Conservation (phyloP, 2,888 invertebrate genomes). For the Campoletis raptor region DNA sequence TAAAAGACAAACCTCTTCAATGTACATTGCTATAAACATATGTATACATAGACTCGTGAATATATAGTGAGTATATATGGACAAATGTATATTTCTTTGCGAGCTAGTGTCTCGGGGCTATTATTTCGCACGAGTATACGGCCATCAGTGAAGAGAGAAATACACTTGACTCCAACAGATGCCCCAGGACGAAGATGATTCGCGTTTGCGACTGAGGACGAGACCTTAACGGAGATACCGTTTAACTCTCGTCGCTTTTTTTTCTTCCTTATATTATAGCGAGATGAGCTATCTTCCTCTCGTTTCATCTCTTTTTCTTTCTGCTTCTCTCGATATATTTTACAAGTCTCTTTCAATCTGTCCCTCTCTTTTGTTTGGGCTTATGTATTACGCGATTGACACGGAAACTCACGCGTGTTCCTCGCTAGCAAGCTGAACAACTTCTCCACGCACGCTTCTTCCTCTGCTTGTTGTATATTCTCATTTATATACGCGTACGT, state of each 20-base stretch:
- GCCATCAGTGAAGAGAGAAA: conserved; percentile 51
- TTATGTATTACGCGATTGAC: conserved; percentile 65
- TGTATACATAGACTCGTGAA: neutral
- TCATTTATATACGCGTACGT: conserved; percentile 4
- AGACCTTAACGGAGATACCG: conserved; percentile 65
- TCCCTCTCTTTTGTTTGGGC: conserved; percentile 10
- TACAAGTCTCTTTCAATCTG: neutral
- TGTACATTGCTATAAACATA: conserved; percentile 28
- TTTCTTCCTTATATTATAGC: conserved; percentile 41
- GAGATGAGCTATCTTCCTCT: conserved; percentile 38
- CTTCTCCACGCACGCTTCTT: conserved; percentile 36
- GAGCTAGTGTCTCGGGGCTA: conserved; percentile 41
- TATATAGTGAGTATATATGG: conserved; percentile 7
- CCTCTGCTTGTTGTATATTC: conserved; percentile 18
- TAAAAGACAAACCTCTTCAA: conserved; percentile 9
- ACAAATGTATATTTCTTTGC: conserved; percentile 10
- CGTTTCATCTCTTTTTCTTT: neutral
- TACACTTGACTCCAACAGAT: conserved; percentile 58
- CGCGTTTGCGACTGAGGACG: conserved; percentile 47
- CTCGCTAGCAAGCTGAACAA: neutral
- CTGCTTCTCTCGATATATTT: conserved; percentile 11
- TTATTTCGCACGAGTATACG: conserved; percentile 55
- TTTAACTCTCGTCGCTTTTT: conserved; percentile 53
- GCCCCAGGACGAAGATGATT: conserved; percentile 59
- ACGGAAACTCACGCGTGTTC: conserved; percentile 57